Evolutionary conservation across 2,888 invertebrate genomes (phyloP).

Genomic region (Lucinisca nassula): DNA sequence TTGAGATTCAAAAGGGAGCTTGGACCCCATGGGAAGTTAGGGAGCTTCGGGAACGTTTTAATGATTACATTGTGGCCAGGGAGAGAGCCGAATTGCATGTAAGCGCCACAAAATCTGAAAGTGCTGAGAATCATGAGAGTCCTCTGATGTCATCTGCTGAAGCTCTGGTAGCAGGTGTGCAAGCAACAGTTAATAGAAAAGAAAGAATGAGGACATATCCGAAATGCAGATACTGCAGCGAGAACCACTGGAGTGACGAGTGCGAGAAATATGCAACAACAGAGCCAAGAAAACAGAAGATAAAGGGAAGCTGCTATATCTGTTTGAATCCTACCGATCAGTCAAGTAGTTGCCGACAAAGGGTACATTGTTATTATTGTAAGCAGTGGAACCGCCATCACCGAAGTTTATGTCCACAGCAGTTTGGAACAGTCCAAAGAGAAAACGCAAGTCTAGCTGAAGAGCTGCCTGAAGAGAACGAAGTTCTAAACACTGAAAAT

Average conservation of each 20-base stretch:
- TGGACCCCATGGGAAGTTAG: too few relatives aligned
- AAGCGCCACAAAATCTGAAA: background rate
- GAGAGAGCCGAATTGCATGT: background rate
- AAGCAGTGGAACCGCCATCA: background rate
- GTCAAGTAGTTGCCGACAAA: background rate
- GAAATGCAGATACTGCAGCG: background rate
- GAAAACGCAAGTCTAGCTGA: background rate
- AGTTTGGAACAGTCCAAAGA: background rate
- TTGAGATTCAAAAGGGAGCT: too few relatives aligned
- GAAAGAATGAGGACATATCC: background rate
- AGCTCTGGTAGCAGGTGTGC: background rate
- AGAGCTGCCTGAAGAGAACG: background rate
- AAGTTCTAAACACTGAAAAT: background rate
- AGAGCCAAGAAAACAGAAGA: constrained; percentile 17
- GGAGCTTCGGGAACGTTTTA: background rate
- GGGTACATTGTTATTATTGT: background rate
- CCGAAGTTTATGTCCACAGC: background rate
- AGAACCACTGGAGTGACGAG: background rate
- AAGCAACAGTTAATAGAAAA: too few relatives aligned
- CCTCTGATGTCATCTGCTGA: background rate
- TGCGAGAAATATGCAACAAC: background rate
- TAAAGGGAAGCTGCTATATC: constrained; percentile 1
- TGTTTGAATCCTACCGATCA: background rate
- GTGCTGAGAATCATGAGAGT: background rate
- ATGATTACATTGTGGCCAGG: background rate